Base-by-base conservation (phyloP, 2,113 vertebrate genomes). In the Catharus bicknelli region DNA sequence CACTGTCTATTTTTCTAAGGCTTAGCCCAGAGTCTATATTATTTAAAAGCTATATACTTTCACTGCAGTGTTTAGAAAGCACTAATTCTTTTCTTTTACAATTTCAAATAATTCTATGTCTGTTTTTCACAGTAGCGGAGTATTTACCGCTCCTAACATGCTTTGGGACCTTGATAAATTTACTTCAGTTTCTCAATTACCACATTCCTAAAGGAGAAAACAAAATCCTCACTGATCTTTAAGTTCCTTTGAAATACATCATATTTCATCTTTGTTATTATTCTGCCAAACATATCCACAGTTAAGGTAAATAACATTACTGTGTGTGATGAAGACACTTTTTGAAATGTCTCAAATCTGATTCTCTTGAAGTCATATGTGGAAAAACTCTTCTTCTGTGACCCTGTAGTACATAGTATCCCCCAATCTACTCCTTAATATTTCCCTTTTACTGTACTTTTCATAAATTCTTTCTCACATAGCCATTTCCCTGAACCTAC, bases 231-330 rank as follows among this genome's bases (percentile, higher is more conserved):
- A 79, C 22, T 32, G 45, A 47, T 74, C 32, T 70, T 77, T 40
- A 67, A 91, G 73, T 70, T 20, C 36, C 83, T 94, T 95, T 94
- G 90, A 95, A 88, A 92, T 87, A 68, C 48, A 69, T 85, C 42
- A 45, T 48, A 76, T 85, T 76, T 78, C 59, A 86, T 48, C 61
- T 78, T 94, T 75, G 36, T 48, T 78, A 67, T 89, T 92, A 92
- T 53, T 79, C 61, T 82, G 81, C 50, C 53, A 69, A 84, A 86
- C 25, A 72, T 29, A 79, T 11, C 45, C 45, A 40, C 2, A 0
- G 22, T 61, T 90, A 93, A 95, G 54, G 81, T 94, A 96, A 95
- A 93, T 92, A 95, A 88, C 50, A 57, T 86, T 64, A 86, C 38
- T 38, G 12, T 8, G 34, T 32, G 57, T 72, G 64, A 84, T 72